These are phyloP conservation scores for Xiphophorus couchianus DNA, from an alignment of 2,113 vertebrate species.

Conservation along the genomic window DNA sequence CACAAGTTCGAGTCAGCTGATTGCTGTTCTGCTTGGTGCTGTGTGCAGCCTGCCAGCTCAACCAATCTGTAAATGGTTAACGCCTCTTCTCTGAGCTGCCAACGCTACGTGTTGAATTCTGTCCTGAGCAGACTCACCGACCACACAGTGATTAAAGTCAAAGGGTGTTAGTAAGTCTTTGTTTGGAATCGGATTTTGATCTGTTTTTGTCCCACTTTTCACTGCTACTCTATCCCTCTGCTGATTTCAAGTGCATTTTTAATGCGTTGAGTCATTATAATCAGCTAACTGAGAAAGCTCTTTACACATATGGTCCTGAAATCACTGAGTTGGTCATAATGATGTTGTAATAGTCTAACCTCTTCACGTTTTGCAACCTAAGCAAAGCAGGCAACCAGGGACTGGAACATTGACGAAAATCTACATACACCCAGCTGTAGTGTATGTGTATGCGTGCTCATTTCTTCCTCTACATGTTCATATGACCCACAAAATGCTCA, in stretches of 20 bases:
- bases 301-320: neutral
- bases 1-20: neutral
- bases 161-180: neutral
- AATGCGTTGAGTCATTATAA: neutral
- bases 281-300: neutral
- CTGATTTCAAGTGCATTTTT: neutral
- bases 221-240: neutral
- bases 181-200: neutral
- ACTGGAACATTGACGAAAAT: neutral
- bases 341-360: neutral
- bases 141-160: neutral
- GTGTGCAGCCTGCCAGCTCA: neutral
- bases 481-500: slow-evolving; percentile 45
- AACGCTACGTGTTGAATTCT: neutral
- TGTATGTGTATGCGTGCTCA: slow-evolving; percentile 26
- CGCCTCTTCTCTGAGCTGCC: neutral
- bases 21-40: neutral
- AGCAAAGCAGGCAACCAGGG: neutral
- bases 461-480: slow-evolving; percentile 31
- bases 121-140: neutral
- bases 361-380: neutral
- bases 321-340: slow-evolving; percentile 7
- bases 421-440: neutral
- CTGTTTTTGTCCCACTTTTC: neutral
- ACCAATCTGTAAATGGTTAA: slow-evolving; percentile 53